Percentiles rank a stretch among this genome's conserved stretches.
Evolutionary conservation across 2,888 invertebrate species (phyloP).

Genomic region (Octodonta nipae): DNA sequence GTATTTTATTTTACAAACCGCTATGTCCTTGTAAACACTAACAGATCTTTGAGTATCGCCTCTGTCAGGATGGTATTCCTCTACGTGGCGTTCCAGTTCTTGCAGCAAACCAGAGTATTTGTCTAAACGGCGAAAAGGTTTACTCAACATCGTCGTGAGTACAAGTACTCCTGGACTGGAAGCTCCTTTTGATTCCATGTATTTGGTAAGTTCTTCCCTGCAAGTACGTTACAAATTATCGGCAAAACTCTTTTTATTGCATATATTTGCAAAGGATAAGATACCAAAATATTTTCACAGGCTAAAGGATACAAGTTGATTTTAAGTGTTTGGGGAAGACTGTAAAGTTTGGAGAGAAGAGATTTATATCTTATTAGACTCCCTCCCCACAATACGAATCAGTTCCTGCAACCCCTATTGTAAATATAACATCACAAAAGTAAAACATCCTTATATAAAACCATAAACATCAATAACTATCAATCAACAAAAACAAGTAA

Average conservation of each 20-base stretch:
- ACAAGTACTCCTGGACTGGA: constrained; percentile 77
- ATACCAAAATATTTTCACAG: constrained; percentile 11
- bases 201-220: constrained; percentile 70
- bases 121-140: constrained; percentile 87
- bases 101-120: constrained; percentile 90
- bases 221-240: constrained; percentile 16
- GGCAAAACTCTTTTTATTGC: no score
- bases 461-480: no score
- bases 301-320: no score
- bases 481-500: no score
- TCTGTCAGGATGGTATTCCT: constrained; percentile 87
- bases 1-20: constrained; percentile 41
- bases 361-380: no score
- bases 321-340: no score
- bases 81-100: constrained; percentile 88
- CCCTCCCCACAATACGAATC: no score
- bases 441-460: no score
- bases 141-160: constrained; percentile 82
- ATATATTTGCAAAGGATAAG: no score
- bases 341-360: no score
- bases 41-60: constrained; percentile 94
- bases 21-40: constrained; percentile 86
- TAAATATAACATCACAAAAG: no score
- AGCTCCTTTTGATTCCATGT: constrained; percentile 80
- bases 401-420: no score